phyloP scores from a whole-genome alignment of 2,113 vertebrate genomes.

The Dicentrarchus labrax region DNA sequence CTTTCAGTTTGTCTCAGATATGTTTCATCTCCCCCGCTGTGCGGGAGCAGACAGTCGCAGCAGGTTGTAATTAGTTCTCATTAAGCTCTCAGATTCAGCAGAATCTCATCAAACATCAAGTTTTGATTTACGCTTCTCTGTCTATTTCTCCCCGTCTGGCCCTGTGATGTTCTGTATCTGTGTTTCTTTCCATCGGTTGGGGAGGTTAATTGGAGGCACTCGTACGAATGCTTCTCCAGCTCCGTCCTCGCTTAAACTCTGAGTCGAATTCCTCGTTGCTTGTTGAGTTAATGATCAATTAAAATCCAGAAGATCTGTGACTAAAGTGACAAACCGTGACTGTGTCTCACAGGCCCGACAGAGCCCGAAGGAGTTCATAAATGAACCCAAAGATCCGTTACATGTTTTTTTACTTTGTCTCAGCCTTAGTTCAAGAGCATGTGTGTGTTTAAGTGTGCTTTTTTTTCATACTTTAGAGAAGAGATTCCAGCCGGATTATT shows the following conservation, averaged over 20 bases:
- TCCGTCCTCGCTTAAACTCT: slow-evolving; percentile 45
- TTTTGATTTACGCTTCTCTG: slow-evolving; percentile 22
- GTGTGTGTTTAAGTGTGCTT: neutral
- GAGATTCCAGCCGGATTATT: slow-evolving; percentile 48
- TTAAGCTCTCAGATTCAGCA: slow-evolving; percentile 49
- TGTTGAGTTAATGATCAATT: slow-evolving; percentile 69
- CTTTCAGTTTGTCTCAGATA: slow-evolving; percentile 25
- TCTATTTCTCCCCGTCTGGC: slow-evolving; percentile 10
- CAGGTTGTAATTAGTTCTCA: slow-evolving; percentile 56
- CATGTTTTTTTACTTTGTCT: slow-evolving; percentile 1
- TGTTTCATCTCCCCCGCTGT: slow-evolving; percentile 40
- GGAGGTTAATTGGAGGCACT: slow-evolving; percentile 65
- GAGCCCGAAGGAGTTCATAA: slow-evolving; percentile 26
- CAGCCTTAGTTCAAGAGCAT: neutral
- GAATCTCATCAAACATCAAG: slow-evolving; percentile 51
- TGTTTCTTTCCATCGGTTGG: neutral
- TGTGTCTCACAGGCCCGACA: slow-evolving; percentile 8
- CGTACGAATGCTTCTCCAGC: slow-evolving; percentile 3
- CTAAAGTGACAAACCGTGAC: slow-evolving; percentile 39
- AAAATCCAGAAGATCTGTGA: slow-evolving; percentile 30
- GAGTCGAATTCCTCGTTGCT: neutral
- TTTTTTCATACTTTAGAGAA: neutral
- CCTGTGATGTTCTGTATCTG: slow-evolving; percentile 33
- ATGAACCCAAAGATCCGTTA: slow-evolving; percentile 20
- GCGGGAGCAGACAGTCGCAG: slow-evolving; percentile 6